phyloP scores from a whole-genome alignment of 1,140 invertebrate genomes.

The Drosophila ficusphila region DNA sequence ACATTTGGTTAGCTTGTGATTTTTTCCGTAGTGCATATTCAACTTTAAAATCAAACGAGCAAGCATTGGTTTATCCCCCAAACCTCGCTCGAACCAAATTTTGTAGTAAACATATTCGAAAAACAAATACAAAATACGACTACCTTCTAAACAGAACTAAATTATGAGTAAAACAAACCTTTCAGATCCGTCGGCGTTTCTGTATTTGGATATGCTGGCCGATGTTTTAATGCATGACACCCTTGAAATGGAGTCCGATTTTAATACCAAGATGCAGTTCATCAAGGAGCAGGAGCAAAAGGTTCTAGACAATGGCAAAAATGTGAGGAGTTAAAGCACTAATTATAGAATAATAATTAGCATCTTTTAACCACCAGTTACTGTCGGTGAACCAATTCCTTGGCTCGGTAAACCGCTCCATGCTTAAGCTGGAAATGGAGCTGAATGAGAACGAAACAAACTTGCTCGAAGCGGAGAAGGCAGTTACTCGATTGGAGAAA shows the following conservation, averaged over 20 bases:
- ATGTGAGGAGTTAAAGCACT: conserved; percentile 13
- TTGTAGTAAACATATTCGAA: neutral
- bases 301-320: conserved; percentile 27
- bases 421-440: conserved; percentile 41
- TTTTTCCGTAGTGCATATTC: too few species aligned
- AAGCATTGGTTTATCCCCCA: neutral
- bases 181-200: conserved; percentile 39
- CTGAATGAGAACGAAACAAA: conserved; percentile 36
- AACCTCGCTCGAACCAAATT: neutral
- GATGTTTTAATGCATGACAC: conserved; percentile 30
- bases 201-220: conserved; percentile 40
- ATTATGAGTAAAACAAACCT: conserved; percentile 30
- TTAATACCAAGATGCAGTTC: conserved; percentile 40
- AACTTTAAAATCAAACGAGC: neutral
- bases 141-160: neutral
- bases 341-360: too few species aligned
- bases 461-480: conserved; percentile 24
- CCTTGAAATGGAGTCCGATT: conserved; percentile 33
- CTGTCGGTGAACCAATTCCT: conserved; percentile 12
- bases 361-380: neutral
- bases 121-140: neutral
- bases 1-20: too few species aligned
- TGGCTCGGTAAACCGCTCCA: neutral
- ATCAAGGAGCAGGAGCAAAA: conserved; percentile 36
- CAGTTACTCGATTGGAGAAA: conserved; percentile 6